Evolutionary conservation across 1,140 invertebrate genomes (phyloP), one percentile per base, ranked within the genome.

Genomic region (Stegodyphus mimosarum): DNA sequence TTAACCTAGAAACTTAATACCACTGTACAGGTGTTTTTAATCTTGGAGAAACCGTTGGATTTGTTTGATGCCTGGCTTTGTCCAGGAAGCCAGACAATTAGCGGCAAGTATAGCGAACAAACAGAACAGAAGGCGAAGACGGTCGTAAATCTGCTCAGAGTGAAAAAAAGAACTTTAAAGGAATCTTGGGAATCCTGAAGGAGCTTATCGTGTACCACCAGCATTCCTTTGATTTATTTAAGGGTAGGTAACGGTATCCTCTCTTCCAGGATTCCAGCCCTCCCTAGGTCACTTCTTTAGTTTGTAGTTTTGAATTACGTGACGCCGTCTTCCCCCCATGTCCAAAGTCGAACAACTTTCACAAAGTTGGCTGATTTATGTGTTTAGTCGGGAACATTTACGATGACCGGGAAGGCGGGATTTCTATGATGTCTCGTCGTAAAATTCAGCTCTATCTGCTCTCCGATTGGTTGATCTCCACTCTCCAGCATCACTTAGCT

Each of bases 221-320:
- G 76, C 64, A 53, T 69, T 78, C 76, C 76, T 78, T 78, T 78
- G 76, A 78, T 78, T 78, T 78, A 78, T 78, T 78, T 78, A 78
- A 78, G 76, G 76, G 18, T 69, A 48, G 63, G 33, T 11, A 15
- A 10, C 60, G 76, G 76, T 67, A 18, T 49, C 6, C 76, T 49
- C 55, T 64, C 17, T 53, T 33, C 52, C 64, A 67, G 15, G 15
- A 60, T 60, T 15, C 55, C 33, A 3, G 33, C 33, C 55, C 64
- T 18, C 64, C 13, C 64, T 6, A 67, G 7, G 13, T 7, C 17
- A 2, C 17, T 67, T 7, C 64, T 67, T 7, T 7, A 78, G 49
- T 78, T 78, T 69, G 64, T 17, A 69, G 76, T 78, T 78, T 78
- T 78, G 76, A 78, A 78, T 78, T 78, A 78, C 76, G 18, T 48